Evolutionary conservation across 2,113 vertebrate species (phyloP).

Genomic region (Oryzias javanicus): DNA sequence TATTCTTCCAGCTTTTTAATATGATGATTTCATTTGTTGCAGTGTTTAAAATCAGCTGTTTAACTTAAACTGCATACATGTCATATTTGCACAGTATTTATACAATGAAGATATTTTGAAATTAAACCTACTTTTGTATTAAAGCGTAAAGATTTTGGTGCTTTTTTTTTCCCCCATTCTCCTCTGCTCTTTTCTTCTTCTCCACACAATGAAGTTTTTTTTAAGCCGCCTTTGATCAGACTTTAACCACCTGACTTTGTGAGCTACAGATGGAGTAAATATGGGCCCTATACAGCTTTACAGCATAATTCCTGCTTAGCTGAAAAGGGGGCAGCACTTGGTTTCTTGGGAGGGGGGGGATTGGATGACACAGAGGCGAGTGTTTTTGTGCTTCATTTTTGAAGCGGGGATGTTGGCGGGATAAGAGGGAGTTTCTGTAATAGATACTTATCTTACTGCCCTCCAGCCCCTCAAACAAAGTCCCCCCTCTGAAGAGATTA

Average conservation of each 20-base stretch:
- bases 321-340: constrained; percentile 79
- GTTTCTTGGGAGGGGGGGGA: constrained; percentile 70
- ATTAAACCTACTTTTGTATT: constrained; percentile 61
- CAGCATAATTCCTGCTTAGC: constrained; percentile 82
- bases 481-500: constrained; percentile 84
- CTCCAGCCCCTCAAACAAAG: constrained; percentile 83
- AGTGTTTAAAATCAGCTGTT: neutral
- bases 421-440: constrained; percentile 82
- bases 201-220: constrained; percentile 52
- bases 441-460: constrained; percentile 85
- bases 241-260: constrained; percentile 73
- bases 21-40: too few species aligned
- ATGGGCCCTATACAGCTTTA: constrained; percentile 78
- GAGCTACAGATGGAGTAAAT: constrained; percentile 82
- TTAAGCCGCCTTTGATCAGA: constrained; percentile 73
- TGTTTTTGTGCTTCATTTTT: constrained; percentile 79
- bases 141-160: neutral
- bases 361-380: constrained; percentile 76
- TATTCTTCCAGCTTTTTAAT: too few species aligned
- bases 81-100: constrained; percentile 60
- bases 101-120: constrained; percentile 53
- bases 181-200: neutral
- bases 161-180: too few species aligned
- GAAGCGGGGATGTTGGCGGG: constrained; percentile 70
- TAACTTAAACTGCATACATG: constrained; percentile 2